Evolutionary conservation across 1,140 invertebrate species (phyloP), one percentile per base, ranked within the genome.

Genomic region (Psix sp.): DNA sequence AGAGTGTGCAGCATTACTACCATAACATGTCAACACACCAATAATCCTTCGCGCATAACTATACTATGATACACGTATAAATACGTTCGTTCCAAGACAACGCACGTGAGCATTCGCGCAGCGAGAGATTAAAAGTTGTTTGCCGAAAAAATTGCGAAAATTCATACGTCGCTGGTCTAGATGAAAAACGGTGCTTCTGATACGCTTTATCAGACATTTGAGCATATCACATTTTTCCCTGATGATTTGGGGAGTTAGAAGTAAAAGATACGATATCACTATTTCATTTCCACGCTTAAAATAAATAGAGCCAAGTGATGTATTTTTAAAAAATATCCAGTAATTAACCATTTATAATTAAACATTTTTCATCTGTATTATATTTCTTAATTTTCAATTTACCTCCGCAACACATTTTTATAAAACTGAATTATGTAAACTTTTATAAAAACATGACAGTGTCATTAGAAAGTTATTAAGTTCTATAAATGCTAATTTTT

Each of bases 11-110:
- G 39, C 59, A 52, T n/a, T n/a, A 36, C 62, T 65, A n/a, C 38
- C 59, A 45, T 42, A 40, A 54, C 52, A 67, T 43, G 51, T 49
- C 43, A 17, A 31, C 65, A 46, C 45, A 46, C 68, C 68, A 43
- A 73, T 65, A 73, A 73, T 65, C 46, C 67, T 38, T 63, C 14
- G 51, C 29, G 21, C 26, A 16, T 35, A 67, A 16, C 45, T 35
- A 42, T 11, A 21, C 52, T 59, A 60, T 26, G 51, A 70, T 62
- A 48, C 35, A 59, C 39, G 45, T 45, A 59, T 65, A 66, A 66
- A 66, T 62, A 66, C 54, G 48, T 73, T 73, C 60, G 18, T 73
- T 73, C 46, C 54, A 66, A 66, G 70, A 73, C 51, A 65, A 17
- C 46, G 52, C 68, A 59, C 48, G 65, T 52, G 54, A 60, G 46